Evolutionary conservation across 1,140 invertebrate genomes (phyloP).

Genomic region (Lepidurus apus): DNA sequence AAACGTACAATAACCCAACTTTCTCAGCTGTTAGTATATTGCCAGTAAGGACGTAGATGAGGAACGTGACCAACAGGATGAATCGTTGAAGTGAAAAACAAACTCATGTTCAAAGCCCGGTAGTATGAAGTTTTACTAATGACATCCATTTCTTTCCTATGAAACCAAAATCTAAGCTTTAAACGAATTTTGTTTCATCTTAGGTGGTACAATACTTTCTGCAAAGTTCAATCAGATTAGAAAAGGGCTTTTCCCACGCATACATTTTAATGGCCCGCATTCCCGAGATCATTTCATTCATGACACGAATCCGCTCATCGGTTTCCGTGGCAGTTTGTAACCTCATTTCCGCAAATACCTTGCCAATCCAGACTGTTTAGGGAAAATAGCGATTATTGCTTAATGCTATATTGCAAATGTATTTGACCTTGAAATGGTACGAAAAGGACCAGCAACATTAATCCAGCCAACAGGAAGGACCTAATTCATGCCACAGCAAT

Average conservation of each 20-base stretch:
- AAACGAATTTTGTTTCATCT: background rate
- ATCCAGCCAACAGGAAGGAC: conserved; percentile 68
- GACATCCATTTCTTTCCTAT: conserved; percentile 44
- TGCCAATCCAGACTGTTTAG: conserved; percentile 59
- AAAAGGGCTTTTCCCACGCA: conserved; percentile 44
- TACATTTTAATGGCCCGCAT: conserved; percentile 53
- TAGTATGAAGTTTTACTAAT: conserved; percentile 46
- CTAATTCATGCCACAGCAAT: conserved; percentile 70
- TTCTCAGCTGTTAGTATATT: conserved; percentile 45
- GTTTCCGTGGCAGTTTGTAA: conserved; percentile 59
- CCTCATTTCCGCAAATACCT: conserved; percentile 57
- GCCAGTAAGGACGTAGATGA: conserved; percentile 44
- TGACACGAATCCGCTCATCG: conserved; percentile 73
- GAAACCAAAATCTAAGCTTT: conserved; percentile 29
- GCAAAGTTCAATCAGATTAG: conserved; percentile 38
- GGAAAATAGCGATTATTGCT: conserved; percentile 35
- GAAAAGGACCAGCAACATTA: conserved; percentile 68
- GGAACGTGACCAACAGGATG: conserved; percentile 47
- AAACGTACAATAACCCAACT: conserved; percentile 35
- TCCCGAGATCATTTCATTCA: conserved; percentile 77
- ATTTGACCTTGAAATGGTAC: conserved; percentile 71
- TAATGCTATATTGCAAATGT: no score
- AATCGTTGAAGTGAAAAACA: conserved; percentile 46
- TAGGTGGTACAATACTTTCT: conserved; percentile 36
- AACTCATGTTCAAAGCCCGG: conserved; percentile 45